phyloP scores from a whole-genome alignment of 2,113 vertebrate species.

The Anser brachyrhynchus region DNA sequence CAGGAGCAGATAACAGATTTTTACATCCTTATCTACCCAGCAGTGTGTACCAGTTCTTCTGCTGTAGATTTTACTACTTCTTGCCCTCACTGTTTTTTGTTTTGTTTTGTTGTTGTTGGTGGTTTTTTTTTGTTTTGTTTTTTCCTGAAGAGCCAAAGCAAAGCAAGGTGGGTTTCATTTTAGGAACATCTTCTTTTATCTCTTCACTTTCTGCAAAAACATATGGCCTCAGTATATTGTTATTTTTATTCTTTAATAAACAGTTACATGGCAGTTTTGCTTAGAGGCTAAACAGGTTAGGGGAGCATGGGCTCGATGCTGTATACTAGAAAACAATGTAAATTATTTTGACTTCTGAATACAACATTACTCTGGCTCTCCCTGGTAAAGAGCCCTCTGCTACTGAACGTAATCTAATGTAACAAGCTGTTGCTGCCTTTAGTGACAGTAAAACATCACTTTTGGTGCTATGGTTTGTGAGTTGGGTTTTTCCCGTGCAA shows the following conservation, averaged over 20 bases:
- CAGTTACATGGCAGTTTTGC: background rate
- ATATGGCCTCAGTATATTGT: background rate
- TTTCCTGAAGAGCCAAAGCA: background rate
- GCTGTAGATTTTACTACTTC: background rate
- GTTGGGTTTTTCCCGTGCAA: background rate
- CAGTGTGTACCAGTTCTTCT: background rate
- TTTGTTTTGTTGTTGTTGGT: no score
- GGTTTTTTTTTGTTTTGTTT: no score
- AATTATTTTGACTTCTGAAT: background rate
- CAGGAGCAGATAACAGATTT: background rate
- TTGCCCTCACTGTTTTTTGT: background rate
- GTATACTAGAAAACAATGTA: background rate
- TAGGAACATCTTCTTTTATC: background rate
- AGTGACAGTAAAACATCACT: background rate
- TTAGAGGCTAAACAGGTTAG: background rate
- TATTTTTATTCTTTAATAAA: constrained; percentile 5
- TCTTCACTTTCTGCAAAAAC: background rate
- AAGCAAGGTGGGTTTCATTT: constrained; percentile 6
- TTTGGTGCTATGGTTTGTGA: background rate
- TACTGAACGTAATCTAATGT: background rate
- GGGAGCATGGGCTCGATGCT: background rate
- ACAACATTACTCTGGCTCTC: background rate
- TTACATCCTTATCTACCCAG: background rate
- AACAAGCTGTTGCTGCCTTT: background rate
- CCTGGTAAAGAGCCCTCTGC: background rate